These are phyloP conservation scores for Drosophila anomelani DNA, from an alignment of 2,888 invertebrate species.

Conservation along the genomic window DNA sequence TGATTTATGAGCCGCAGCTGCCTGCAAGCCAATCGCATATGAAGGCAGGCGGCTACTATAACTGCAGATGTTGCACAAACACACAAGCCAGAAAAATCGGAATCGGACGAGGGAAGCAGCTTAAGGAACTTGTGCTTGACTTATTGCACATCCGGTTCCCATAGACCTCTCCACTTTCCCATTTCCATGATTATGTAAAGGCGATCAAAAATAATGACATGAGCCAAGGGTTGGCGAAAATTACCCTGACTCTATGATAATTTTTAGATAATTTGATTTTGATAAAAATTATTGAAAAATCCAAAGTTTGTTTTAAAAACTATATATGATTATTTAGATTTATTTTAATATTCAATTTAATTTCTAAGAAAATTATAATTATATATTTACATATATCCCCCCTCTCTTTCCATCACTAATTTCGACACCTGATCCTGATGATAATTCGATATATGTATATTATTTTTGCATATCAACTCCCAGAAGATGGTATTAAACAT, in stretches of 20 bases:
- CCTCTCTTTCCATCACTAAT: no score
- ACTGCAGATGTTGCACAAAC: constrained; percentile 50
- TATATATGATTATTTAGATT: not conserved
- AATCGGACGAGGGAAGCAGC: constrained; percentile 18
- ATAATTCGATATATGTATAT: not conserved
- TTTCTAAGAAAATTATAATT: no score
- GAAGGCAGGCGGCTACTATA: not conserved
- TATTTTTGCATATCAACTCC: constrained; percentile 2
- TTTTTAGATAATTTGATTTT: not conserved
- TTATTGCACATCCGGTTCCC: constrained; percentile 53
- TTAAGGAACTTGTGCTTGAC: constrained; percentile 35
- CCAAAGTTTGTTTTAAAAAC: not conserved
- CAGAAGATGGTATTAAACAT: constrained; percentile 1
- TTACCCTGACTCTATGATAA: not conserved
- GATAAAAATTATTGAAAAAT: not conserved
- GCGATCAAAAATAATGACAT: constrained; percentile 9
- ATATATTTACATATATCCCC: not conserved
- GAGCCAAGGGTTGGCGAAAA: not conserved
- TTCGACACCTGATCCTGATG: not conserved
- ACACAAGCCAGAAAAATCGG: constrained; percentile 14
- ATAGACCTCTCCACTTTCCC: not conserved
- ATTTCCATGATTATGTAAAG: constrained; percentile 15
- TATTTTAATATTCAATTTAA: not conserved
- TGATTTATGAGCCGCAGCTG: constrained; percentile 68
- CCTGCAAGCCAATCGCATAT: constrained; percentile 33